Evolutionary conservation across 2,797 vertebrate species (phyloP).

Genomic region (Phoeniculus purpureus): DNA sequence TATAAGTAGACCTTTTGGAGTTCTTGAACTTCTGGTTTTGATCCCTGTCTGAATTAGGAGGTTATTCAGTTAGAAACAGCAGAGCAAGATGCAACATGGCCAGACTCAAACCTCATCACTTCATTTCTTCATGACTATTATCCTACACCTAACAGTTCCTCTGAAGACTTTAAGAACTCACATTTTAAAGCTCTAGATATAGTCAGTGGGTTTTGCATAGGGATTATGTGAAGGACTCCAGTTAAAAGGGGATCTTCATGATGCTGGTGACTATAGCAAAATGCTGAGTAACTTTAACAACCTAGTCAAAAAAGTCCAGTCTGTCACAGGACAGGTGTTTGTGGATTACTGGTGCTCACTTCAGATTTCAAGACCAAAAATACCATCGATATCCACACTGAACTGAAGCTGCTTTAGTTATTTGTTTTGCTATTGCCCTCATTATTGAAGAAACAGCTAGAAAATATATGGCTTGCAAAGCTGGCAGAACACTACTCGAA

Average conservation of each 20-base stretch:
- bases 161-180: not conserved
- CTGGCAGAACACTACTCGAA: not conserved
- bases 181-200: not conserved
- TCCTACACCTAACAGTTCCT: not conserved
- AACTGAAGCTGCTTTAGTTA: not conserved
- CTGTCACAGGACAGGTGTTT: not conserved
- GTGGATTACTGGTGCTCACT: not conserved
- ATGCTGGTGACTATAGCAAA: not conserved
- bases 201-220: not conserved
- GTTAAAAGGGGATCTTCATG: not conserved
- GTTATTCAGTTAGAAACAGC: not conserved
- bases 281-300: not conserved
- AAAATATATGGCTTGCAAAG: not conserved
- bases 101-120: not conserved
- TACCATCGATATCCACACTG: not conserved
- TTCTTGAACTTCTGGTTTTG: not conserved
- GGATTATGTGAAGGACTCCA: not conserved
- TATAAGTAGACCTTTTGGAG: not conserved
- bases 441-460: not conserved
- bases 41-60: not conserved
- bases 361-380: not conserved
- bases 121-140: not conserved
- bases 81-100: not conserved
- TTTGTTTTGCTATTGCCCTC: not conserved
- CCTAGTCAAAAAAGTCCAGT: not conserved